phyloP scores from a whole-genome alignment of 2,797 vertebrate genomes.

The Tenualosa thibaudeaui region DNA sequence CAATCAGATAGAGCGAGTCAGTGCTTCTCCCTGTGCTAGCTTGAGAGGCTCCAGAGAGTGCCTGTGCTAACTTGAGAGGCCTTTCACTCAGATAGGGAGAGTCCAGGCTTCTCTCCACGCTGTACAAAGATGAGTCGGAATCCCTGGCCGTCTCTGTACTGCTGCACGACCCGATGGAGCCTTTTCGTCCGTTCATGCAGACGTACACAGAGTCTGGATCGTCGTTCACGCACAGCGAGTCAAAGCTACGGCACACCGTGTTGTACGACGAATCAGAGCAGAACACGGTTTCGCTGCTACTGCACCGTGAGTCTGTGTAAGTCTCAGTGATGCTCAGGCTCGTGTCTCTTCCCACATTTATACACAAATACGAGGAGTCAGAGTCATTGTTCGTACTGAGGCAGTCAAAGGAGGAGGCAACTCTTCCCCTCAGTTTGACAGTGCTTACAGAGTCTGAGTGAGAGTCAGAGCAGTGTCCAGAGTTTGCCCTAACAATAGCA shows the following conservation, averaged over 20 bases:
- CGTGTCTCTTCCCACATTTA: background rate
- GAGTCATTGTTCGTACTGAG: background rate
- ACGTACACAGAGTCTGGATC: constrained; percentile 22
- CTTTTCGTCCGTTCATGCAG: constrained; percentile 34
- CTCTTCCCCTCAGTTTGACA: background rate
- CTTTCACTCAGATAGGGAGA: background rate
- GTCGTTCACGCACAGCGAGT: constrained; percentile 14
- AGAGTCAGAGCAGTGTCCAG: background rate
- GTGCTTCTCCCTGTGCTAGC: background rate
- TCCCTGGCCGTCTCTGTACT: background rate
- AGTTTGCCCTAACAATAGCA: background rate
- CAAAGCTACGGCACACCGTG: constrained; percentile 26
- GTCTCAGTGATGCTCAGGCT: background rate
- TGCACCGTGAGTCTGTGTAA: constrained; percentile 39
- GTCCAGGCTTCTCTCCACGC: constrained; percentile 24
- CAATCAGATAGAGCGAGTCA: background rate
- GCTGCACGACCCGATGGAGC: background rate
- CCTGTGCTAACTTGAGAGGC: background rate
- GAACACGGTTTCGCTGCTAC: constrained; percentile 58
- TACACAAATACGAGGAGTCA: background rate
- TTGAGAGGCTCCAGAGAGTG: background rate
- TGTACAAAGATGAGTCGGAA: background rate
- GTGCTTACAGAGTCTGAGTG: background rate
- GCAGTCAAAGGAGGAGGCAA: background rate
- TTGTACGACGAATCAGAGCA: constrained; percentile 48